Evolutionary conservation across 1,140 invertebrate genomes (phyloP).

Genomic region (Heliconius eleuchia): DNA sequence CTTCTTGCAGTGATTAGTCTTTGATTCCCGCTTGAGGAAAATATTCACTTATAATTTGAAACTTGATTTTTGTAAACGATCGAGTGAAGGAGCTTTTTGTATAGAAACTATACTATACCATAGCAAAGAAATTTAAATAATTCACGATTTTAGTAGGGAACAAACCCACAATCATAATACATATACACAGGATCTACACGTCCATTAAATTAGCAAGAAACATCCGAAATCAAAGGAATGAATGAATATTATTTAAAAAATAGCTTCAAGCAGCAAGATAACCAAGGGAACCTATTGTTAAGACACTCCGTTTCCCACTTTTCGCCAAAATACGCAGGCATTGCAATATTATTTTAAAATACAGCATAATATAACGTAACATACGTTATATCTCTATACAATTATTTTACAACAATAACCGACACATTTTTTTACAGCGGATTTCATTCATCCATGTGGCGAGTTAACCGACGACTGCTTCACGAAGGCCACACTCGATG

Average conservation of each 20-base stretch:
- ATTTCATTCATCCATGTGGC: conserved; percentile 69
- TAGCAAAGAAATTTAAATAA: too few species aligned
- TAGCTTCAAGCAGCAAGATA: not conserved
- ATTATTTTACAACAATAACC: not conserved
- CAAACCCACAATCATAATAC: too few species aligned
- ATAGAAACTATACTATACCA: too few species aligned
- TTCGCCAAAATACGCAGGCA: too few species aligned
- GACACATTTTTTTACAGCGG: conserved; percentile 48
- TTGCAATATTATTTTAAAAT: not conserved
- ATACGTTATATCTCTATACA: not conserved
- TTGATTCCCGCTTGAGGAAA: not conserved
- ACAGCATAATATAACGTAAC: too few species aligned
- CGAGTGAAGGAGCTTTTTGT: too few species aligned
- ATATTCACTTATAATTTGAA: too few species aligned
- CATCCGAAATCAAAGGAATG: too few species aligned
- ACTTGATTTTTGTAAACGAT: too few species aligned
- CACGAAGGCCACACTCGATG: conserved; percentile 68
- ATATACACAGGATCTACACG: too few species aligned
- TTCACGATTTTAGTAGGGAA: too few species aligned
- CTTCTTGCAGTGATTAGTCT: not conserved
- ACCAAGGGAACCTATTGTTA: not conserved
- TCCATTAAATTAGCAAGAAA: too few species aligned
- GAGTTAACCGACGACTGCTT: conserved; percentile 71
- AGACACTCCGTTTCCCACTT: not conserved
- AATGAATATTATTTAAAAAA: not conserved